phyloP scores from a whole-genome alignment of 2,797 vertebrate genomes.

The Scomberomorus guttatus region DNA sequence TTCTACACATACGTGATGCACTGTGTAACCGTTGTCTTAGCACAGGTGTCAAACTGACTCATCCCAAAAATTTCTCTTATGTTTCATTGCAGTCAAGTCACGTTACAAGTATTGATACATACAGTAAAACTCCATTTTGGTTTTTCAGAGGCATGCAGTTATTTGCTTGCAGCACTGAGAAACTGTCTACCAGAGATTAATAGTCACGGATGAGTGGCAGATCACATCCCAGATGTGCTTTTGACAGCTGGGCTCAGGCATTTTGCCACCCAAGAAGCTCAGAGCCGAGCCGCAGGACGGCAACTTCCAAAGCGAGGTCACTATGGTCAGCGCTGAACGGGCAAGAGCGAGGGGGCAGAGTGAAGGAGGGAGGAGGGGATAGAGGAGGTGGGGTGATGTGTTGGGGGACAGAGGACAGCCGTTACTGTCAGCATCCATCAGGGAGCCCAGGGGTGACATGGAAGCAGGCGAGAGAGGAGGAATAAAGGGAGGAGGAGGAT shows the following conservation, averaged over 20 bases:
- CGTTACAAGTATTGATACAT: constrained; percentile 13
- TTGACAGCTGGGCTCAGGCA: constrained; percentile 71
- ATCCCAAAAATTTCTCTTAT: neutral
- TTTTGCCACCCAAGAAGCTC: constrained; percentile 49
- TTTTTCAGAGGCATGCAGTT: constrained; percentile 31
- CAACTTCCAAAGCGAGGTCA: constrained; percentile 68
- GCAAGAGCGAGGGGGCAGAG: constrained; percentile 32
- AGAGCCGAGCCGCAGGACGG: constrained; percentile 43
- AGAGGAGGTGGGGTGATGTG: constrained; percentile 33
- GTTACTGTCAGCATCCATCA: constrained; percentile 81
- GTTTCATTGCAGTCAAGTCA: constrained; percentile 11
- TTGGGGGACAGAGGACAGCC: constrained; percentile 70
- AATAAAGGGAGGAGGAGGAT: constrained; percentile 43
- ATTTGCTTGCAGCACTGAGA: constrained; percentile 50
- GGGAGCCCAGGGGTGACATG: constrained; percentile 74
- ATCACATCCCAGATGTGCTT: constrained; percentile 68
- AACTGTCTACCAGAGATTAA: constrained; percentile 47
- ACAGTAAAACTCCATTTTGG: neutral
- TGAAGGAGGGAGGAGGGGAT: constrained; percentile 19
- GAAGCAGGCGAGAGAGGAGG: constrained; percentile 59
- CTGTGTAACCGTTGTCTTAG: constrained; percentile 52
- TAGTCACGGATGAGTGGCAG: constrained; percentile 45
- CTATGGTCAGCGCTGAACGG: constrained; percentile 48
- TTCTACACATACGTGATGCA: neutral
- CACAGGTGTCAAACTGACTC: constrained; percentile 64